These are phyloP conservation scores for Drosophila albomicans DNA, from an alignment of 1,140 invertebrate genomes.

Conservation along the genomic window DNA sequence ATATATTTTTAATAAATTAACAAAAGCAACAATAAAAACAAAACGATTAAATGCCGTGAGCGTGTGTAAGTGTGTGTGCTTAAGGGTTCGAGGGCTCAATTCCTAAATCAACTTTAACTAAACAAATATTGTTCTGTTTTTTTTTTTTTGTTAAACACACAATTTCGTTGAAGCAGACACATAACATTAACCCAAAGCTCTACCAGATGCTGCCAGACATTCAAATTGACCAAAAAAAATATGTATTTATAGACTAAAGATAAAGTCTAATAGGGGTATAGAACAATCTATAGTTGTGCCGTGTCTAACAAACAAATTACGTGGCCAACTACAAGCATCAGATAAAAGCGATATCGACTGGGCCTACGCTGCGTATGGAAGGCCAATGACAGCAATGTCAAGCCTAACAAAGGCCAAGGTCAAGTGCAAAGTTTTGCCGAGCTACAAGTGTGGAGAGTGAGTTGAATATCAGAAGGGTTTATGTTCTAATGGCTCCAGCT, in stretches of 20 bases:
- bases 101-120: not conserved
- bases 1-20: conserved; percentile 50
- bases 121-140: not conserved
- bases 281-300: not conserved
- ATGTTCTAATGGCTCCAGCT: not conserved
- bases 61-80: conserved; percentile 31
- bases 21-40: conserved; percentile 29
- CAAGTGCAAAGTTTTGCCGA: conserved; percentile 4
- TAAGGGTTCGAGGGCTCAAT: conserved; percentile 22
- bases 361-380: not conserved
- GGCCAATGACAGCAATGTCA: conserved; percentile 12
- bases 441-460: not conserved
- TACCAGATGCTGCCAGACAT: conserved; percentile 61
- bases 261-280: conserved; percentile 30
- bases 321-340: conserved; percentile 16
- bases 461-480: not conserved
- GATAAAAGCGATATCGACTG: conserved; percentile 12
- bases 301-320: conserved; percentile 41
- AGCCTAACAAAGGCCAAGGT: conserved; percentile 17
- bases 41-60: conserved; percentile 17
- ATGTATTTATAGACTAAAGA: conserved; percentile 69
- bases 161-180: conserved; percentile 6
- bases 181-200: conserved; percentile 25
- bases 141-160: not conserved
- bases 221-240: conserved; percentile 61